Percentiles rank a stretch among this genome's conserved stretches.
These are phyloP conservation scores for Pelosia muscerda DNA, from an alignment of 2,888 invertebrate species.

Conservation along the genomic window DNA sequence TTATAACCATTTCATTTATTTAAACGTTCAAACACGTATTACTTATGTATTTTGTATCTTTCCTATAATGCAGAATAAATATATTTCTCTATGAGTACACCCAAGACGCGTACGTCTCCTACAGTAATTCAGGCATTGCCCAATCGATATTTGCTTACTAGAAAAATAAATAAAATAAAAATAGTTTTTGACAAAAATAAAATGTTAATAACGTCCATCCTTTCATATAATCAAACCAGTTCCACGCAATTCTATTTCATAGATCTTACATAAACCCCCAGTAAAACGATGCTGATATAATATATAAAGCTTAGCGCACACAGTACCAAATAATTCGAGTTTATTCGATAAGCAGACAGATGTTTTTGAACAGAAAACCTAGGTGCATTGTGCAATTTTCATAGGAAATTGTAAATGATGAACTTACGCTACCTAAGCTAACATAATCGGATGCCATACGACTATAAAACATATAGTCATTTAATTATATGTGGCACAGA, in stretches of 20 bases:
- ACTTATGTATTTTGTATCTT: neutral
- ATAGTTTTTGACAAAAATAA: conserved; percentile 24
- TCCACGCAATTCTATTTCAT: conserved; percentile 51
- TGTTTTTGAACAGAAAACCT: too few species aligned
- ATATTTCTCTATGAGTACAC: neutral
- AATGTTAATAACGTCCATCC: conserved; percentile 40
- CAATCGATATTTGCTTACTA: neutral
- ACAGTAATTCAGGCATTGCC: neutral
- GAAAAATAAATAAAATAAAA: conserved; percentile 22
- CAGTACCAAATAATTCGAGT: neutral
- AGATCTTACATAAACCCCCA: conserved; percentile 57
- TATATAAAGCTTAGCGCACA: conserved; percentile 40
- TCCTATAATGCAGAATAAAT: neutral
- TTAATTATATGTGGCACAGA: too few species aligned
- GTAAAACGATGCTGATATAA: conserved; percentile 55
- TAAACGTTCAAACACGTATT: neutral
- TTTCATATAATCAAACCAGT: conserved; percentile 48
- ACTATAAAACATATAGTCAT: too few species aligned
- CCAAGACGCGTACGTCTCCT: neutral
- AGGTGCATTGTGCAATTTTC: too few species aligned
- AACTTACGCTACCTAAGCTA: too few species aligned
- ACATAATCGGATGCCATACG: too few species aligned
- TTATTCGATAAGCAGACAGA: neutral
- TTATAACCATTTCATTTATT: neutral
- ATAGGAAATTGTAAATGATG: too few species aligned